These are phyloP conservation scores for Silurus glanis DNA, from an alignment of 2,113 vertebrate species.

Conservation along the genomic window DNA sequence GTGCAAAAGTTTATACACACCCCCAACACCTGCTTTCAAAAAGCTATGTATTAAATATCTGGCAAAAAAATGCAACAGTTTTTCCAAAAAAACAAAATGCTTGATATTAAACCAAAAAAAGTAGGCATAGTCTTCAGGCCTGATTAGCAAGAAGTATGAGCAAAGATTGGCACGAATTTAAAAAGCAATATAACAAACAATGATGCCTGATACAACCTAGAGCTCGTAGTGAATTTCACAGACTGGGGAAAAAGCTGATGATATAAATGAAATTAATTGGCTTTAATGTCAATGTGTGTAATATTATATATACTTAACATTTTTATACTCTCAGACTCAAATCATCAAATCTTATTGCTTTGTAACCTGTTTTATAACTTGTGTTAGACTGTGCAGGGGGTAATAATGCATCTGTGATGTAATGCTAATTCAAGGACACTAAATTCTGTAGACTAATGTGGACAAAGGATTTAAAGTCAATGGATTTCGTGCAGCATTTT, in stretches of 20 bases:
- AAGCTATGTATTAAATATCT: background rate
- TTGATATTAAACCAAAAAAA: background rate
- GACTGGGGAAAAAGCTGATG: too few species aligned
- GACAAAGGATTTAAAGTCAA: background rate
- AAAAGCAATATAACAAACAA: background rate
- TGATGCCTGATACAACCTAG: background rate
- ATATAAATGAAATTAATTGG: background rate
- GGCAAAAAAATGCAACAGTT: background rate
- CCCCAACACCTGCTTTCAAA: background rate
- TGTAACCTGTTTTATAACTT: background rate
- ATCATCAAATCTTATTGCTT: slow-evolving; percentile 7
- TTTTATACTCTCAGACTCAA: background rate
- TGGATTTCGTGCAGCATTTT: too few species aligned
- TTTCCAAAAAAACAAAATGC: background rate
- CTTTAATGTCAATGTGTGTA: background rate
- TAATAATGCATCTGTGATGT: background rate
- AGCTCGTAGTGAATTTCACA: background rate
- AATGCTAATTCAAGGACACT: background rate
- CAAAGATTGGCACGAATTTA: background rate
- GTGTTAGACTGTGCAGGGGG: background rate
- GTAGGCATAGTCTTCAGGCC: background rate
- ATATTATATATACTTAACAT: background rate
- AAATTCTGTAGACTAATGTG: background rate
- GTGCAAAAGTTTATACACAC: background rate
- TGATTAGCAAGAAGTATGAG: background rate